Conservation (phyloP, 2,113 vertebrate genomes). For the Rhodinocichla rosea region DNA sequence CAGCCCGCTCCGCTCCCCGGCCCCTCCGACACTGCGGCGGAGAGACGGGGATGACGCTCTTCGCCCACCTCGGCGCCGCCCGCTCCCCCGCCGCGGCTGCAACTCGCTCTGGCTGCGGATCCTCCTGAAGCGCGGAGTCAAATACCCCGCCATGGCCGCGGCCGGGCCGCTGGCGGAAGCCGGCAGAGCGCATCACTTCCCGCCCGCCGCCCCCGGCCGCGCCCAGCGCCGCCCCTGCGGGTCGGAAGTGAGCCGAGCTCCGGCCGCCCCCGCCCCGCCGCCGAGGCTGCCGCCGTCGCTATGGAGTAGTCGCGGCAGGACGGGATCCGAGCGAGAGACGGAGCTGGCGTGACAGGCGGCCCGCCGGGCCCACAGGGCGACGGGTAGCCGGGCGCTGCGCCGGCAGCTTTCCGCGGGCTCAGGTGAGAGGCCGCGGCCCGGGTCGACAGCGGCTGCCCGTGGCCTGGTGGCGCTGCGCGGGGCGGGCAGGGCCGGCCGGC, state of each 20-base stretch:
- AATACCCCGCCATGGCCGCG: background rate
- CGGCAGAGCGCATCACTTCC: background rate
- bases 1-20: background rate
- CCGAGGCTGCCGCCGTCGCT: background rate
- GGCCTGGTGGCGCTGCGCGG: background rate
- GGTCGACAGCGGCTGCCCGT: background rate
- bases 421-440: slow-evolving; percentile 50
- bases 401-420: slow-evolving; percentile 2
- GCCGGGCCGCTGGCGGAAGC: background rate
- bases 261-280: background rate
- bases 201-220: background rate
- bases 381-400: background rate
- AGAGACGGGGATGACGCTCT: fast-evolving
- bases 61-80: background rate
- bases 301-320: slow-evolving; percentile 26
- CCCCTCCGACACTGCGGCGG: background rate
- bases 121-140: slow-evolving; percentile 18
- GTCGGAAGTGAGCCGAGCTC: background rate
- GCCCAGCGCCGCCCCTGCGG: background rate
- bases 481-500: background rate
- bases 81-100: background rate
- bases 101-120: background rate
- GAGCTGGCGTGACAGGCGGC: background rate
- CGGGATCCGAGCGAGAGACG: background rate
- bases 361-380: background rate